These are phyloP conservation scores for Sycophila sp. DNA, from an alignment of 1,140 invertebrate genomes.

Conservation along the genomic window DNA sequence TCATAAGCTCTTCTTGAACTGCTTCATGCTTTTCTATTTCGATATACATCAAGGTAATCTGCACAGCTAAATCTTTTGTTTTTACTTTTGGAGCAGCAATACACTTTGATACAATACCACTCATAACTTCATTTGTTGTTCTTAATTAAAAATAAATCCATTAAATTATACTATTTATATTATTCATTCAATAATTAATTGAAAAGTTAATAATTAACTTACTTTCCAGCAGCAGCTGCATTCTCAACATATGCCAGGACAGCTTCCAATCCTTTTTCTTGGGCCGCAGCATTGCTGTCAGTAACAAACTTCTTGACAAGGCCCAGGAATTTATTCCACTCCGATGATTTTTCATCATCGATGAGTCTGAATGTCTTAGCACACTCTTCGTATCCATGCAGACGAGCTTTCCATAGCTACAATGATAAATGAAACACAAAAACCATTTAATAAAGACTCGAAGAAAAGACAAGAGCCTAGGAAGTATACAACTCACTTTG, in stretches of 20 bases:
- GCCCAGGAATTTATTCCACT: slow-evolving; percentile 91
- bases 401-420: slow-evolving; percentile 86
- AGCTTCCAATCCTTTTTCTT: slow-evolving; percentile 95
- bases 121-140: slow-evolving; percentile 89
- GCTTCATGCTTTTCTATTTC: slow-evolving; percentile 96
- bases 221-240: slow-evolving; percentile 82
- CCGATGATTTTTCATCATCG: slow-evolving; percentile 91
- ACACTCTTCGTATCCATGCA: slow-evolving; percentile 94
- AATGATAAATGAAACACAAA: slow-evolving; percentile 20
- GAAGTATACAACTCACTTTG: slow-evolving; percentile 71
- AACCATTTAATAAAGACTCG: not conserved
- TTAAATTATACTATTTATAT: not conserved
- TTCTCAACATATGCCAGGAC: slow-evolving; percentile 91
- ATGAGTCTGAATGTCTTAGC: slow-evolving; percentile 86
- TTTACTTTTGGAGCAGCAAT: slow-evolving; percentile 90
- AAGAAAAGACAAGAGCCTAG: not conserved
- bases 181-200: not conserved
- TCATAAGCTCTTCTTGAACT: slow-evolving; percentile 90
- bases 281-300: slow-evolving; percentile 94
- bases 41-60: slow-evolving; percentile 92
- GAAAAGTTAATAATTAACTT: slow-evolving; percentile 48
- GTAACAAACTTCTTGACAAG: slow-evolving; percentile 96
- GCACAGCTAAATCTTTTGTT: slow-evolving; percentile 89
- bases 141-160: slow-evolving; percentile 67
- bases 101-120: slow-evolving; percentile 90